A percentile compares a stretch with the other conserved stretches of the same genome.
These are phyloP conservation scores for Toxotes chatareus DNA, from an alignment of 2,113 vertebrate genomes.

Conservation along the genomic window DNA sequence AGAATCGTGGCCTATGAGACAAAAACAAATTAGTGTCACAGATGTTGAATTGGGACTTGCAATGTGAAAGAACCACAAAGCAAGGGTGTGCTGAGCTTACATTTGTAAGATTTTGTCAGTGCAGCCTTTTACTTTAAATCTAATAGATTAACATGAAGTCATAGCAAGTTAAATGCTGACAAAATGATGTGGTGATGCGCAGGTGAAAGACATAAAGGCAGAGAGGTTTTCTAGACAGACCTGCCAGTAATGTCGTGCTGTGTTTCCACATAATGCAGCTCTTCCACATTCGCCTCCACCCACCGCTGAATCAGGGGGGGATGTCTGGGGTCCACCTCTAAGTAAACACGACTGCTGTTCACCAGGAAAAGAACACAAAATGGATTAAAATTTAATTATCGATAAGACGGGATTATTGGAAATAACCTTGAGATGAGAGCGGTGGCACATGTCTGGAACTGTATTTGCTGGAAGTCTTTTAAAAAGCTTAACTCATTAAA, in stretches of 20 bases:
- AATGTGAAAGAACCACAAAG: neutral
- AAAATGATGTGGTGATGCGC: neutral
- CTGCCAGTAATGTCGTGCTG: conserved; percentile 89
- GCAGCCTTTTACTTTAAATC: neutral
- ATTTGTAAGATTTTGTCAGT: neutral
- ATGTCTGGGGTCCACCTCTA: conserved; percentile 94
- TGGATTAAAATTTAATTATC: conserved; percentile 40
- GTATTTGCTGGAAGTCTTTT: conserved; percentile 47
- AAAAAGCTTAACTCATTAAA: conserved; percentile 67
- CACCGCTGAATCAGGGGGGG: conserved; percentile 87
- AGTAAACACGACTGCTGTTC: conserved; percentile 88
- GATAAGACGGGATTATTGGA: conserved; percentile 18
- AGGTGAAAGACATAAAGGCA: neutral
- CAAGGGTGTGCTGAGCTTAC: neutral
- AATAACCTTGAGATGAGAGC: conserved; percentile 23
- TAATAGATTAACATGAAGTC: neutral
- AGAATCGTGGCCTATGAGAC: conserved; percentile 80
- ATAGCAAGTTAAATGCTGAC: neutral
- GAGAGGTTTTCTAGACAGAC: conserved; percentile 81
- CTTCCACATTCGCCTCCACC: conserved; percentile 80
- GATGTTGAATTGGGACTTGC: neutral
- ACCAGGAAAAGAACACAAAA: conserved; percentile 11
- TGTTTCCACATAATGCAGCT: conserved; percentile 80
- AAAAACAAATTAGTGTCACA: conserved; percentile 23
- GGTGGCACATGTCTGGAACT: conserved; percentile 28